Conservation (phyloP, 2,888 invertebrate genomes). For the Myathropa florea region DNA sequence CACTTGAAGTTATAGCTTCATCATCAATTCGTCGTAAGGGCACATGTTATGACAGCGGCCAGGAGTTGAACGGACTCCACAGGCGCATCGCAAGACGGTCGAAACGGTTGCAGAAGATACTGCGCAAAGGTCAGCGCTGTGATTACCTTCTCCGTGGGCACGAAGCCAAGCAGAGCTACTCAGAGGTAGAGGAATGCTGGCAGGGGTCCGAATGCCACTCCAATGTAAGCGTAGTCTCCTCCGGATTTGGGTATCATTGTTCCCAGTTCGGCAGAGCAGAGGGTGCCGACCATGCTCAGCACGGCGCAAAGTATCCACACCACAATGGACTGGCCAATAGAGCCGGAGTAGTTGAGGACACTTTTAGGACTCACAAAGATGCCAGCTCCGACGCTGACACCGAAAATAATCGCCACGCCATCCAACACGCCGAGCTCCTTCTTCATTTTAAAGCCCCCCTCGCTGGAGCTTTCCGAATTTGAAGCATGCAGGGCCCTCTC, state of each 20-base stretch:
- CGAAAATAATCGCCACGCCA: slow-evolving; percentile 96
- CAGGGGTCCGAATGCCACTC: slow-evolving; percentile 92
- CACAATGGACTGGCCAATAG: slow-evolving; percentile 92
- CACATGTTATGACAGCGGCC: slow-evolving; percentile 94
- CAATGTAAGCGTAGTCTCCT: slow-evolving; percentile 97
- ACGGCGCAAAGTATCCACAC: slow-evolving; percentile 95
- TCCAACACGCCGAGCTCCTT: slow-evolving; percentile 92
- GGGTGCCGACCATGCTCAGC: slow-evolving; percentile 94
- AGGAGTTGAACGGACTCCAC: slow-evolving; percentile 90
- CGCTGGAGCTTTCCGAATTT: slow-evolving; percentile 75
- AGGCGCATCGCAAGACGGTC: slow-evolving; percentile 92
- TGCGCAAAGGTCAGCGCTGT: slow-evolving; percentile 96
- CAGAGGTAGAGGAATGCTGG: slow-evolving; percentile 96
- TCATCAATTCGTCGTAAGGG: slow-evolving; percentile 95
- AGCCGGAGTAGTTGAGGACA: slow-evolving; percentile 91
- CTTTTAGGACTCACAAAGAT: slow-evolving; percentile 97
- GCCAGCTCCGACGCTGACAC: slow-evolving; percentile 96
- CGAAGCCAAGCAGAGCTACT: slow-evolving; percentile 94
- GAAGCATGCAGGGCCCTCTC: slow-evolving; percentile 48
- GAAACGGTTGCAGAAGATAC: slow-evolving; percentile 93
- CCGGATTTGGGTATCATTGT: slow-evolving; percentile 98
- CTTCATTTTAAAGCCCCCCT: slow-evolving; percentile 87
- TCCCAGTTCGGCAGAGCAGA: slow-evolving; percentile 97
- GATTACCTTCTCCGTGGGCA: slow-evolving; percentile 96
- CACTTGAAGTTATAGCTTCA: slow-evolving; percentile 97